A percentile compares a stretch with the other conserved stretches of the same genome.
Evolutionary conservation across 2,888 invertebrate species (phyloP).

Genomic region (Autographa gamma): DNA sequence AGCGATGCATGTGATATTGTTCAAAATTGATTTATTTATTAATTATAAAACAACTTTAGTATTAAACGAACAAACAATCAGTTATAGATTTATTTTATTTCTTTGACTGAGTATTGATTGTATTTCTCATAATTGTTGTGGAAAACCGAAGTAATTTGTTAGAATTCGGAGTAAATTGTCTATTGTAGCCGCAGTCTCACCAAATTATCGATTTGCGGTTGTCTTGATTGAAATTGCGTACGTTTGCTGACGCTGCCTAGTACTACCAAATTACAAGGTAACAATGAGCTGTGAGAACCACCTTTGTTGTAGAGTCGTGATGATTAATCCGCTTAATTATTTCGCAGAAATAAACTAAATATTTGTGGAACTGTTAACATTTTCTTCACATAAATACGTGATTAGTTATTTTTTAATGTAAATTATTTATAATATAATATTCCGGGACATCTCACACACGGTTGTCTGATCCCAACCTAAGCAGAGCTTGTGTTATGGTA

Average conservation of each 20-base stretch:
- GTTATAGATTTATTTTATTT: background rate
- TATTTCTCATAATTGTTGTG: slow-evolving; percentile 20
- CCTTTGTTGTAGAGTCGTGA: slow-evolving; percentile 10
- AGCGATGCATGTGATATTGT: too few relatives aligned
- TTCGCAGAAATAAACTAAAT: background rate
- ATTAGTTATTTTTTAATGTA: too few relatives aligned
- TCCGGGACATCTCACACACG: too few relatives aligned
- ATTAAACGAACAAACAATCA: background rate
- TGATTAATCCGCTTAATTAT: background rate
- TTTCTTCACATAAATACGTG: too few relatives aligned
- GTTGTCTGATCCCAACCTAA: too few relatives aligned
- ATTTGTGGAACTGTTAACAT: background rate
- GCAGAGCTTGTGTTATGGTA: too few relatives aligned
- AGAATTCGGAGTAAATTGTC: slow-evolving; percentile 43
- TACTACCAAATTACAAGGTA: slow-evolving; percentile 29
- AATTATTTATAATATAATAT: too few relatives aligned
- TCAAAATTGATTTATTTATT: too few relatives aligned
- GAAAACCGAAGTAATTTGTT: slow-evolving; percentile 29
- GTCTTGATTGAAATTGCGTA: slow-evolving; percentile 56
- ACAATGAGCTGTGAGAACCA: slow-evolving; percentile 1
- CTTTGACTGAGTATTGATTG: slow-evolving; percentile 20
- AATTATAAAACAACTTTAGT: background rate
- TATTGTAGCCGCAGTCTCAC: slow-evolving; percentile 30
- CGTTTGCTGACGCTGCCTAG: slow-evolving; percentile 37
- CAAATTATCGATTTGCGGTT: slow-evolving; percentile 57